Conservation (phyloP, 1,140 invertebrate species). For the Anastrepha obliqua region DNA sequence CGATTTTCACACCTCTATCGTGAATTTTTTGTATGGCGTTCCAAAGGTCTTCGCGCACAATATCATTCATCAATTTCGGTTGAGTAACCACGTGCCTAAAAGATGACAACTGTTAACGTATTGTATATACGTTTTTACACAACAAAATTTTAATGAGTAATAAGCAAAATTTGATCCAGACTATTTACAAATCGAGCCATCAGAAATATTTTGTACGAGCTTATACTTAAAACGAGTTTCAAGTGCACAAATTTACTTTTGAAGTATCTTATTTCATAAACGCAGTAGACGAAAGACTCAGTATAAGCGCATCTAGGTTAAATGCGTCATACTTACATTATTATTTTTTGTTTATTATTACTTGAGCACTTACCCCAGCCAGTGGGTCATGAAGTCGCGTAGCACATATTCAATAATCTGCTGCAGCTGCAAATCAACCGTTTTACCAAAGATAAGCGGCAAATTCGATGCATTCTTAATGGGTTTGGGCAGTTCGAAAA, state of each 20-base stretch:
- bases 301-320: too few relatives aligned
- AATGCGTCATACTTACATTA: too few relatives aligned
- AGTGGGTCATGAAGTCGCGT: conserved; percentile 85
- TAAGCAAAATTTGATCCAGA: too few relatives aligned
- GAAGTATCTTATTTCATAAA: too few relatives aligned
- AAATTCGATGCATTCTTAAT: conserved; percentile 76
- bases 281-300: too few relatives aligned
- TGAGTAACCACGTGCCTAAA: conserved; percentile 73
- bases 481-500: conserved; percentile 73
- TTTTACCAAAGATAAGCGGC: conserved; percentile 84
- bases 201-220: too few relatives aligned
- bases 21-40: conserved; percentile 85
- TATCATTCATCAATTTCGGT: conserved; percentile 78
- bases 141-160: too few relatives aligned
- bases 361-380: conserved; percentile 78
- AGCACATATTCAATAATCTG: conserved; percentile 87
- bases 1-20: conserved; percentile 82
- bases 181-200: too few relatives aligned
- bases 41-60: conserved; percentile 89
- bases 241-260: too few relatives aligned
- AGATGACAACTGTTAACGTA: background rate
- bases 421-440: conserved; percentile 88
- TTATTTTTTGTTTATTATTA: background rate
- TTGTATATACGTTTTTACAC: too few relatives aligned
- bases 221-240: too few relatives aligned